Percentiles rank a stretch among this genome's conserved stretches.
Evolutionary conservation across 2,797 vertebrate species (phyloP).

Genomic region (Potorous gilbertii): DNA sequence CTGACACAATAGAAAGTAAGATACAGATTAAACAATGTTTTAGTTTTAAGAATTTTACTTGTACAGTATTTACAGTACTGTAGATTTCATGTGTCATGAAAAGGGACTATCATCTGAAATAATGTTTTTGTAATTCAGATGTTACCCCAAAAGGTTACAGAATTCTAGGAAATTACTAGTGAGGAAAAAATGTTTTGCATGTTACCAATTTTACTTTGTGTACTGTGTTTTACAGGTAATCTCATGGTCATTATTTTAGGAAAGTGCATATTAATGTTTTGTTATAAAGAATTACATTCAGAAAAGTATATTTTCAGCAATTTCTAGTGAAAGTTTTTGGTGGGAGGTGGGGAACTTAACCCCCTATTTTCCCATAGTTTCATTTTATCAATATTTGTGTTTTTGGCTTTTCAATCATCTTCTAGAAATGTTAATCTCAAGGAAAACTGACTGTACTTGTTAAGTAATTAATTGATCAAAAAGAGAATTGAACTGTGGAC

Average conservation of each 20-base stretch:
- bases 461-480: background rate
- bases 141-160: background rate
- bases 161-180: background rate
- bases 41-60: background rate
- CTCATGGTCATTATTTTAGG: background rate
- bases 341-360: accelerated
- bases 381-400: background rate
- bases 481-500: background rate
- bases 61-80: background rate
- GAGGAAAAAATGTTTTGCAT: background rate
- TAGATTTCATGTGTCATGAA: background rate
- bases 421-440: background rate
- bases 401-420: background rate
- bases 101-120: background rate
- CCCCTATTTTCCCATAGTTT: background rate
- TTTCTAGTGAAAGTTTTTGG: background rate
- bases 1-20: background rate
- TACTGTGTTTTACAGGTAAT: background rate
- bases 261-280: background rate
- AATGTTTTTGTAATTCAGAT: background rate
- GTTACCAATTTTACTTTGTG: background rate
- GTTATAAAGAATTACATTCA: background rate
- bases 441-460: background rate
- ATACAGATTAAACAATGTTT: background rate
- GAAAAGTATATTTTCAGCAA: background rate